Evolutionary conservation across 1,140 invertebrate species (phyloP), one percentile per base, ranked within the genome.

Genomic region (Scaptomyza montana): DNA sequence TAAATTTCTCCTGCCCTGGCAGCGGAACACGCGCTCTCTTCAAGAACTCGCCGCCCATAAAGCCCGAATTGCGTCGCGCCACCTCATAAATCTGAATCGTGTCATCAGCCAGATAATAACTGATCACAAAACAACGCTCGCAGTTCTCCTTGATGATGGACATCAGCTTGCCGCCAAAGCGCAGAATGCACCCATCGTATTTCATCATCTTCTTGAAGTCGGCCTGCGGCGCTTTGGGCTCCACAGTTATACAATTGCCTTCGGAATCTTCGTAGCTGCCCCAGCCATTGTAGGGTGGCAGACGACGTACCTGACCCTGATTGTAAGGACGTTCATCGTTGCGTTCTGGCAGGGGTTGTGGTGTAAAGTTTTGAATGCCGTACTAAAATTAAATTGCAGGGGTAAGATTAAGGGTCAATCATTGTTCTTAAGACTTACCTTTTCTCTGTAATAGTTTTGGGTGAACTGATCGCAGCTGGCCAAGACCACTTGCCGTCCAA

Each of bases 241-340:
- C 93, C 1, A 98, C 93, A 0, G 94, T 94, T 3, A 95, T 93
- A 90, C 97, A 98, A 86, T 97, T 97, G 67, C 95, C 95, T 21
- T 97, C 94, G 0, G 97, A 98, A 92, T 98, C 97, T 76, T 97
- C 96, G 73, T 96, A 95, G 1, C 94, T 95, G 5, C 97, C 97
- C 92, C 95, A 97, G 5, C 97, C 97, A 87, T 98, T 98, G 93
- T 97, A 98, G 1, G 97, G 97, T 9, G 97, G 97, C 33, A 96
- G 87, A 53, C 95, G 92, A 30, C 93, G 93, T 49, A 10, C 21
- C 8, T 36, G 19, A 79, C 78, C 70, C 28, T 81, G 91, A 3
- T 66, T 54, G 6, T 57, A 60, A 0, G 56, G 7, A 36, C 89
- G 66, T 54, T 92, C 80, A 62, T 93, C 77, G 5, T 90, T 92